Conservation (phyloP, 1,140 invertebrate species). For the Vanessa atalanta region DNA sequence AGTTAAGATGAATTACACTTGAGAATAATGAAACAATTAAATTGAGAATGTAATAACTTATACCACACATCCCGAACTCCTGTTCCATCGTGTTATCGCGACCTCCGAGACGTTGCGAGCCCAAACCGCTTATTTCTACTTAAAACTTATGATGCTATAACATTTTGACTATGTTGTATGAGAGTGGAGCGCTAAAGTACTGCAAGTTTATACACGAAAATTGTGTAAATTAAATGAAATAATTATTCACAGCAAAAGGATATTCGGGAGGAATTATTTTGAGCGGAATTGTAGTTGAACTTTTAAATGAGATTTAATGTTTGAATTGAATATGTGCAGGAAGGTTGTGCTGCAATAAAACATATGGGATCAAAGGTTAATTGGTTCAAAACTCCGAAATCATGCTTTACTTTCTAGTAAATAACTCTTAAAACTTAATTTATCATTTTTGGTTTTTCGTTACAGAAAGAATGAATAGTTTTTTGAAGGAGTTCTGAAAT, state of each 20-base stretch:
- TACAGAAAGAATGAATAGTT: too few species aligned
- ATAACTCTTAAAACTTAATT: too few species aligned
- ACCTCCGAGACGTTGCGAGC: constrained; percentile 52
- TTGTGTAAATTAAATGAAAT: constrained; percentile 9
- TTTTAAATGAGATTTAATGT: neutral
- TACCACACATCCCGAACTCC: constrained; percentile 29
- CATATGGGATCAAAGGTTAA: too few species aligned
- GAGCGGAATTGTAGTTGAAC: neutral
- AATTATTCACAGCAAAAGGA: neutral
- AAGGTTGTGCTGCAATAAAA: too few species aligned
- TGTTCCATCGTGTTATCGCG: constrained; percentile 51
- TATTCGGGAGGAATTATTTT: neutral
- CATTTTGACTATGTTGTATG: constrained; percentile 43
- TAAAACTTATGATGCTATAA: constrained; percentile 51
- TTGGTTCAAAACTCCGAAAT: too few species aligned
- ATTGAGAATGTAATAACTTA: constrained; percentile 5
- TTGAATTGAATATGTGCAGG: neutral
- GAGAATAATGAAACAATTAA: neutral
- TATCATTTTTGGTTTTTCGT: too few species aligned
- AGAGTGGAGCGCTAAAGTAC: constrained; percentile 13
- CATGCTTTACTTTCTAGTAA: too few species aligned
- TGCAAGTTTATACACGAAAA: constrained; percentile 9
- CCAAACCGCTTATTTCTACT: constrained; percentile 58
- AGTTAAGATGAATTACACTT: neutral
- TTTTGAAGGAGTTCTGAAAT: too few species aligned